Percentiles rank a stretch among this genome's conserved stretches.
Conservation (phyloP, 23 tunicate genomes). For the Ascidia mentula region DNA sequence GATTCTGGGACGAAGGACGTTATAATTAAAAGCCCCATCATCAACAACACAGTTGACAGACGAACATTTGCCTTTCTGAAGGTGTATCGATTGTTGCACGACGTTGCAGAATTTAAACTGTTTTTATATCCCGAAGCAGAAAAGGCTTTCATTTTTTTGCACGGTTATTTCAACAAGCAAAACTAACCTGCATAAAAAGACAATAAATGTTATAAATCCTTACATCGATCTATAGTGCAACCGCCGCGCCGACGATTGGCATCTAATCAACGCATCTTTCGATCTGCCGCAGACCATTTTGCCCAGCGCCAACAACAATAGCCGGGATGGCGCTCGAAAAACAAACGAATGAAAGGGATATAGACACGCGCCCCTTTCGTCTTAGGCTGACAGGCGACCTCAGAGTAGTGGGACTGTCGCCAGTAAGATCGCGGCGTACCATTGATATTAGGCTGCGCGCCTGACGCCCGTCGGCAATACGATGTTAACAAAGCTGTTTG, state of each 20-base stretch:
- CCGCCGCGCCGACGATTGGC: not conserved
- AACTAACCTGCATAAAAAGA: not conserved
- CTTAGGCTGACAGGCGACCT: conserved; percentile 42
- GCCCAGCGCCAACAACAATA: not conserved
- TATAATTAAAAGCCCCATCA: not conserved
- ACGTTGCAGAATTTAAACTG: not conserved
- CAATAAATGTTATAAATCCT: not conserved
- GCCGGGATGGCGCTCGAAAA: conserved; percentile 43
- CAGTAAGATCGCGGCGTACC: conserved; percentile 28
- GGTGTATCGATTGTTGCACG: not conserved
- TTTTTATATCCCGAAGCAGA: not conserved
- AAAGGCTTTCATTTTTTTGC: not conserved
- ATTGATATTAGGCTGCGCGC: conserved; percentile 7
- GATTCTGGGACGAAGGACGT: not conserved
- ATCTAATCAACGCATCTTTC: not conserved
- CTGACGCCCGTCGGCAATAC: conserved; percentile 19
- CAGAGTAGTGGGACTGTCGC: conserved; percentile 30
- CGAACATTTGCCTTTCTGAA: not conserved
- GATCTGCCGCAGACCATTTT: not conserved
- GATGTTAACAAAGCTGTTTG: not conserved
- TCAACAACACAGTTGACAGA: not conserved
- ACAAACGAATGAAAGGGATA: conserved; percentile 37
- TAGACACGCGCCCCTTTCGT: conserved; percentile 44
- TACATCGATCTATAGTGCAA: not conserved
- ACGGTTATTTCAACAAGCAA: not conserved